phyloP scores from a whole-genome alignment of 2,888 invertebrate species.

The Drosophila lutescens region DNA sequence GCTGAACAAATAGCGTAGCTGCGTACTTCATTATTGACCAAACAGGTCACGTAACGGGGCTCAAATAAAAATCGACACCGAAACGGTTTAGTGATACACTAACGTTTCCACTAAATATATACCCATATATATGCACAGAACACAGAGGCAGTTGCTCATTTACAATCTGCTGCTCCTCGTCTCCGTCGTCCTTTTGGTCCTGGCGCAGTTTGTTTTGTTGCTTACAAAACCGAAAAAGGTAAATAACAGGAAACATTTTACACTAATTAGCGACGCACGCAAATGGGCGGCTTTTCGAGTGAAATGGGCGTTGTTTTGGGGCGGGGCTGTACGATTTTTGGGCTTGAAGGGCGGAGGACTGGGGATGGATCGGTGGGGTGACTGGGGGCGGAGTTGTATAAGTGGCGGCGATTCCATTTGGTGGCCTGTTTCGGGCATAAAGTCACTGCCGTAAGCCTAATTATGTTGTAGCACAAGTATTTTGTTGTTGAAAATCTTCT shows the following conservation, averaged over 20 bases:
- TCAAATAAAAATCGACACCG: conserved; percentile 76
- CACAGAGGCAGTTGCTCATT: conserved; percentile 50
- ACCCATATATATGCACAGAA: neutral
- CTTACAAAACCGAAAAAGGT: conserved; percentile 70
- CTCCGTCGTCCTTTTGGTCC: conserved; percentile 4
- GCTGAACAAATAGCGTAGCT: conserved; percentile 61
- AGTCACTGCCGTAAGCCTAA: conserved; percentile 76
- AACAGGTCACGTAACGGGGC: conserved; percentile 67
- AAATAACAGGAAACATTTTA: conserved; percentile 80
- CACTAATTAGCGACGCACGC: conserved; percentile 79
- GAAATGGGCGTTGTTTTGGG: conserved; percentile 9
- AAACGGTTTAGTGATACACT: conserved; percentile 51
- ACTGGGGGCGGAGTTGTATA: conserved; percentile 17
- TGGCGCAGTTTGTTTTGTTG: conserved; percentile 61
- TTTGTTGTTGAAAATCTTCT: conserved; percentile 60
- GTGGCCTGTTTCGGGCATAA: conserved; percentile 52
- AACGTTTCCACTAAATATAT: conserved; percentile 46
- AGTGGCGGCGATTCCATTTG: conserved; percentile 49
- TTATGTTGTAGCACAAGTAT: conserved; percentile 71
- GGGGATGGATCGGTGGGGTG: conserved; percentile 5
- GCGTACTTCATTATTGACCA: conserved; percentile 69
- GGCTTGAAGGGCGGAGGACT: neutral
- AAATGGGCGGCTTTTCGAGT: conserved; percentile 57
- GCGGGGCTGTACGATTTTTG: conserved; percentile 7
- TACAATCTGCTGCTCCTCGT: conserved; percentile 49